Base-by-base conservation (phyloP, 2,797 vertebrate genomes). In the Danionella dracula region DNA sequence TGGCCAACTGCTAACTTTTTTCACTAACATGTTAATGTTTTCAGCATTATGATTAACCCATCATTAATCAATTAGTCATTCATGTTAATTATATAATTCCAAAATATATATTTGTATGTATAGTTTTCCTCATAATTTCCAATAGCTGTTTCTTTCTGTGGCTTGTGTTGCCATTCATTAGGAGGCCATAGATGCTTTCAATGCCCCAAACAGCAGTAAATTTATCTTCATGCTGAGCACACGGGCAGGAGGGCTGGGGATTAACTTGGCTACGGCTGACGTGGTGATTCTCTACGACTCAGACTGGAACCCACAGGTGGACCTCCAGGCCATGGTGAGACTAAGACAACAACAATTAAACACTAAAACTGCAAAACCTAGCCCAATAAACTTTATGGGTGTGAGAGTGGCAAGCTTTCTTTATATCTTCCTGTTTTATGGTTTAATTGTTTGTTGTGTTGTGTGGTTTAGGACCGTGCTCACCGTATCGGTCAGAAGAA, bases 301-400 rank as follows among this genome's bases (percentile, higher is more conserved):
- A 27, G 92, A 93, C 78, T 93, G 92, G 92, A 94, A 94, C 72
- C 92, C 92, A 8, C 92, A 94, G 88, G 92, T 94, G 44, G 92
- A 94, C 71, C 89, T 94, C 59, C 92, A 94, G 66, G 92, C 92
- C 46, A 94, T 94, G 92, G 92, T 93, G 81, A 73, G 77, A 35
- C 15, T 35, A n/a, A n/a, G n/a, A n/a, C n/a, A 6, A 45, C 40
- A 45, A 15, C 37, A 27, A 35, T 17, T 42, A 40, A 27, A 45
- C 31, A 51, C 15, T 3, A 34, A 23, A 57, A 40, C n/a, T 20
- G 55, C 64, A 68, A 31, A 64, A 11, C 29, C 48, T 49, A 45
- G 53, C 44, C 38, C 42, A 64, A 23, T 45, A 49, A 44, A 49
- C 4, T 35, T 13, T 37, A 45, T 23, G 10, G 23, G 34, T 9